Conservation (phyloP, 2,888 invertebrate species). For the Agrotis exclamationis region DNA sequence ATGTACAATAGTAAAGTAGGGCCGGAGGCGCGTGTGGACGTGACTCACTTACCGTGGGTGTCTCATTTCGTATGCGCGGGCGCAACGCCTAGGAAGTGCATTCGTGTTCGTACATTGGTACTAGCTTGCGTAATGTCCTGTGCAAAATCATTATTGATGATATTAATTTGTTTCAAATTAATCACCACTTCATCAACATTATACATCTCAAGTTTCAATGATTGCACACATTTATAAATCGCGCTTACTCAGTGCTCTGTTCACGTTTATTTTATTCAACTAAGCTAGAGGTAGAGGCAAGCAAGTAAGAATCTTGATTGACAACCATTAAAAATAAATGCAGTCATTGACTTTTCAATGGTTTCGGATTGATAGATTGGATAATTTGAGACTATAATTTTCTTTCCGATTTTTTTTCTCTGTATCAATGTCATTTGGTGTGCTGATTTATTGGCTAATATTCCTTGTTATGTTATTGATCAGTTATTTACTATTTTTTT, state of each 20-base stretch:
- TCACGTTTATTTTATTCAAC: conserved; percentile 51
- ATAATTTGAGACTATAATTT: conserved; percentile 46
- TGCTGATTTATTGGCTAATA: conserved; percentile 15
- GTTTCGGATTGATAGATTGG: conserved; percentile 51
- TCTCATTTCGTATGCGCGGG: conserved; percentile 83
- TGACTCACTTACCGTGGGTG: conserved; percentile 83
- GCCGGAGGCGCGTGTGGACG: conserved; percentile 67
- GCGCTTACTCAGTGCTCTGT: conserved; percentile 25
- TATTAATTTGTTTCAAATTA: conserved; percentile 23
- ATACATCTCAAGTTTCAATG: conserved; percentile 34
- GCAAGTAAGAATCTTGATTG: conserved; percentile 53
- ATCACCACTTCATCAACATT: conserved; percentile 17
- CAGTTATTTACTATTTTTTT: conserved; percentile 3
- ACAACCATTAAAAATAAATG: conserved; percentile 59
- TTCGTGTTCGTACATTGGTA: conserved; percentile 72
- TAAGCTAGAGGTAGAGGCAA: conserved; percentile 47
- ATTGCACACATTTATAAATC: conserved; percentile 22
- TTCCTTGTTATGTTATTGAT: conserved; percentile 20
- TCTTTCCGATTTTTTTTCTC: conserved; percentile 22
- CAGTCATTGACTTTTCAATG: conserved; percentile 66
- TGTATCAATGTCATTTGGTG: conserved; percentile 12
- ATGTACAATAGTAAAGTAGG: conserved; percentile 65
- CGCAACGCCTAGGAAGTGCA: conserved; percentile 86
- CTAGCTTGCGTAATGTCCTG: conserved; percentile 69
- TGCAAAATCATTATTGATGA: conserved; percentile 65